Conservation (phyloP, 2,113 vertebrate genomes). For the Pachycephala philippinensis region DNA sequence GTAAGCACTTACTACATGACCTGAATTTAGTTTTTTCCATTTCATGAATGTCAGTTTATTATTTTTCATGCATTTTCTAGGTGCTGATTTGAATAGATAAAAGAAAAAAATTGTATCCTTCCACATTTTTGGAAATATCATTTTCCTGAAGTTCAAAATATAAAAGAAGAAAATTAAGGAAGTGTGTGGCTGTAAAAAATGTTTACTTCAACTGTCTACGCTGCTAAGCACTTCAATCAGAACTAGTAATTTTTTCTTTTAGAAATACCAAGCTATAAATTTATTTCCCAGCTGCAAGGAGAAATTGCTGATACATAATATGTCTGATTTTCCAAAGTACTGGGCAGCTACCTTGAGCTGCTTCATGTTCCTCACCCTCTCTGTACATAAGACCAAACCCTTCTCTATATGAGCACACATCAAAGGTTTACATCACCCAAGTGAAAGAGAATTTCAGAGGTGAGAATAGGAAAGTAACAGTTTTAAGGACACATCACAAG, state of each 20-base stretch:
- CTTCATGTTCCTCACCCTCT: neutral
- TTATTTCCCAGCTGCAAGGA: constrained; percentile 19
- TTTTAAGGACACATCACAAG: neutral
- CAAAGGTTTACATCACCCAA: neutral
- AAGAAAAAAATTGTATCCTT: neutral
- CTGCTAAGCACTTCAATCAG: constrained; percentile 1
- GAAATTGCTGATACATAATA: constrained; percentile 10
- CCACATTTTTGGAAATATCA: neutral
- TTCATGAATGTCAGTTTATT: neutral
- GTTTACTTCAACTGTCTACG: neutral
- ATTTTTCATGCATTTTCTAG: neutral
- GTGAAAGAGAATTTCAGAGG: neutral
- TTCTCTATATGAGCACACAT: neutral
- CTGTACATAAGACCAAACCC: neutral
- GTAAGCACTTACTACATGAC: neutral
- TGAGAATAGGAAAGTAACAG: neutral
- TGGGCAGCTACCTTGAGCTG: neutral
- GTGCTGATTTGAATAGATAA: neutral
- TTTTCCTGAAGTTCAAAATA: neutral
- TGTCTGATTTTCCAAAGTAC: neutral
- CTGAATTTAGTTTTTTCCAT: neutral
- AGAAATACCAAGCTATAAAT: constrained; percentile 29
- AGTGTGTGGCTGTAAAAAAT: neutral
- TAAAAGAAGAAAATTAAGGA: constrained; percentile 19
- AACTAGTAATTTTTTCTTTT: constrained; percentile 16